Conservation (phyloP, 2,888 invertebrate species). For the Miltochrista miniata region DNA sequence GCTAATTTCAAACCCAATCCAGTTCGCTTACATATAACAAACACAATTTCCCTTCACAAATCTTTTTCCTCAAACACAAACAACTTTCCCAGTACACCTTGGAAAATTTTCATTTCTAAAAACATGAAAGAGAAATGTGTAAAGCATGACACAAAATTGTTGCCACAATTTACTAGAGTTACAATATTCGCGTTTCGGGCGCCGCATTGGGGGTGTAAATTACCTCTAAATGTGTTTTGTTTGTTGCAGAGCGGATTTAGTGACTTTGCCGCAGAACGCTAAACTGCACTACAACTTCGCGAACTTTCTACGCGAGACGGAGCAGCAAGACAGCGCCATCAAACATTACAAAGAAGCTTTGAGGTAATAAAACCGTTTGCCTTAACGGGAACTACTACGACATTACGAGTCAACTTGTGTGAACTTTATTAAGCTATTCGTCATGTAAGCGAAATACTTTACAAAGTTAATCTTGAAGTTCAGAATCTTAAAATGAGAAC, state of each 20-base stretch:
- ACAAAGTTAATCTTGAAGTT: conserved; percentile 11
- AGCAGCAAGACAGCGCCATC: conserved; percentile 88
- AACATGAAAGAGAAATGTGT: conserved; percentile 39
- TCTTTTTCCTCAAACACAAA: conserved; percentile 30
- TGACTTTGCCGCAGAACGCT: conserved; percentile 92
- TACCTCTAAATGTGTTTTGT: conserved; percentile 69
- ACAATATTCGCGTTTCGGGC: conserved; percentile 49
- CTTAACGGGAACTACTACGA: conserved; percentile 34
- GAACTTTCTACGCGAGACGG: conserved; percentile 91
- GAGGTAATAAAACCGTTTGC: conserved; percentile 82
- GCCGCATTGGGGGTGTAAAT: conserved; percentile 55
- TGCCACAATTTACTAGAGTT: conserved; percentile 47
- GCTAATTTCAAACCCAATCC: conserved; percentile 11
- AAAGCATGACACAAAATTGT: conserved; percentile 32
- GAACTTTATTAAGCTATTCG: conserved; percentile 36
- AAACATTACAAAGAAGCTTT: conserved; percentile 92
- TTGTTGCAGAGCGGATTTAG: conserved; percentile 90
- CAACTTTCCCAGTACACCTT: conserved; percentile 21
- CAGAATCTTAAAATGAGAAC: conserved; percentile 10
- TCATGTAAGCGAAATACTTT: conserved; percentile 36
- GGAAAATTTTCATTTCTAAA: conserved; percentile 36
- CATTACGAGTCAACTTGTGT: conserved; percentile 10
- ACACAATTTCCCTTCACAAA: conserved; percentile 25
- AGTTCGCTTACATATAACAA: conserved; percentile 15
- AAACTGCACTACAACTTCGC: conserved; percentile 97